Conservation (phyloP, 1,140 invertebrate species). For the Apis mellifera region DNA sequence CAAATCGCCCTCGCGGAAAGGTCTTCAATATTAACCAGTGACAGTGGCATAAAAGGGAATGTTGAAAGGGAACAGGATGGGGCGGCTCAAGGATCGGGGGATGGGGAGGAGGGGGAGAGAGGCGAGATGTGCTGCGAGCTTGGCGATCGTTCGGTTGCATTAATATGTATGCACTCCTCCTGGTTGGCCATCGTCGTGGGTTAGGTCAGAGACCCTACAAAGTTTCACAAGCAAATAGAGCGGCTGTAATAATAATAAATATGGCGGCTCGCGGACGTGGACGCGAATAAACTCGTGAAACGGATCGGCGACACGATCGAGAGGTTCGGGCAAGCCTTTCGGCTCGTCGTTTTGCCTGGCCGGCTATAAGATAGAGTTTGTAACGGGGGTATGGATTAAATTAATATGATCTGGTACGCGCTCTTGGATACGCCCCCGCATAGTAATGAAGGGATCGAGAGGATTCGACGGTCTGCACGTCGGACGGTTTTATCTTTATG, state of each 20-base stretch:
- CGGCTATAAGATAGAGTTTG: slow-evolving; percentile 29
- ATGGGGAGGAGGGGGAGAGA: not conserved
- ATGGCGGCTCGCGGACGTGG: slow-evolving; percentile 10
- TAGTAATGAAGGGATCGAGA: slow-evolving; percentile 42
- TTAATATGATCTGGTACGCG: slow-evolving; percentile 50
- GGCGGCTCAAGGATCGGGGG: not conserved
- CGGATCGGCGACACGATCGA: slow-evolving; percentile 2
- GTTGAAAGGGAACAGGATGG: not conserved
- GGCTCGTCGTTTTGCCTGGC: slow-evolving; percentile 12
- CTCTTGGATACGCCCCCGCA: slow-evolving; percentile 19
- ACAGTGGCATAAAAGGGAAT: not conserved
- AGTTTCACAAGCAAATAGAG: slow-evolving; percentile 54
- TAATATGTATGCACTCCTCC: slow-evolving; percentile 63
- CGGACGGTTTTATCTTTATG: slow-evolving; percentile 34
- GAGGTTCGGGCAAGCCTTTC: not conserved
- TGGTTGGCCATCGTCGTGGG: slow-evolving; percentile 17
- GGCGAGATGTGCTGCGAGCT: not conserved
- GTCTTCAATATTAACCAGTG: not conserved
- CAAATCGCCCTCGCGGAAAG: not conserved
- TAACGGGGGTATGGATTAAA: slow-evolving; percentile 46
- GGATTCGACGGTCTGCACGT: slow-evolving; percentile 14
- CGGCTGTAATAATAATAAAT: slow-evolving; percentile 60
- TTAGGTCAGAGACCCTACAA: slow-evolving; percentile 26
- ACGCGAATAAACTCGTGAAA: slow-evolving; percentile 32
- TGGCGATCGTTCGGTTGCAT: slow-evolving; percentile 51